These are phyloP conservation scores for Passerina amoena DNA, from an alignment of 2,113 vertebrate species.

Conservation along the genomic window DNA sequence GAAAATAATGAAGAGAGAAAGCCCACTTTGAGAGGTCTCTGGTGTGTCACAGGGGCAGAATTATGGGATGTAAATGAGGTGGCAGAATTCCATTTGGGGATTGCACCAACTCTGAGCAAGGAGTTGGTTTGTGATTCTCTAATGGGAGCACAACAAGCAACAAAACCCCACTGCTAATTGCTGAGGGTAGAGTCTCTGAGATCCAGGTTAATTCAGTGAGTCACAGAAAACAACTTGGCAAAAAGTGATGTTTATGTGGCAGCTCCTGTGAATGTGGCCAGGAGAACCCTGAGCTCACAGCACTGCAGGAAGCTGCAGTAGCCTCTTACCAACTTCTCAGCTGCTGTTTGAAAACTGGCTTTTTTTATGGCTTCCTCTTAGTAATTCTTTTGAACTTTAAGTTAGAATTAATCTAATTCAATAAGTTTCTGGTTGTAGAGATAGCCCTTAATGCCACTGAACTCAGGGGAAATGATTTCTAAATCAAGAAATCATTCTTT, in stretches of 20 bases:
- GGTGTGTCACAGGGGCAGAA: neutral
- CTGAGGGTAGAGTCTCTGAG: neutral
- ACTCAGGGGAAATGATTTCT: neutral
- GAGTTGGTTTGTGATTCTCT: neutral
- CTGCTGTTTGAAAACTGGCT: neutral
- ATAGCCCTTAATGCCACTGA: neutral
- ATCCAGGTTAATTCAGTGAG: neutral
- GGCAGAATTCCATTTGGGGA: neutral
- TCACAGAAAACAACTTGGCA: neutral
- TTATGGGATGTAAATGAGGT: conserved; percentile 1
- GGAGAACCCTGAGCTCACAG: neutral
- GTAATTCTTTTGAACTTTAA: neutral
- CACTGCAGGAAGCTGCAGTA: neutral
- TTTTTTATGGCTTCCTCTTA: neutral
- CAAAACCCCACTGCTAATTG: conserved; percentile 18
- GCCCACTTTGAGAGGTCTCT: neutral
- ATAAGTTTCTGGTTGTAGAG: neutral
- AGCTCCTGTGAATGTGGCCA: neutral
- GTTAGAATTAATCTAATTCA: neutral
- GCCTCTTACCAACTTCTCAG: neutral
- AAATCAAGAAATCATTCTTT: neutral
- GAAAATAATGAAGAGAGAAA: conserved; percentile 14
- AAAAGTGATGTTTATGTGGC: neutral
- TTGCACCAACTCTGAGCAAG: neutral
- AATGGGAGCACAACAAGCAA: neutral